Evolutionary conservation across 1,140 invertebrate species (phyloP).

Genomic region (Calephelis nemesis): DNA sequence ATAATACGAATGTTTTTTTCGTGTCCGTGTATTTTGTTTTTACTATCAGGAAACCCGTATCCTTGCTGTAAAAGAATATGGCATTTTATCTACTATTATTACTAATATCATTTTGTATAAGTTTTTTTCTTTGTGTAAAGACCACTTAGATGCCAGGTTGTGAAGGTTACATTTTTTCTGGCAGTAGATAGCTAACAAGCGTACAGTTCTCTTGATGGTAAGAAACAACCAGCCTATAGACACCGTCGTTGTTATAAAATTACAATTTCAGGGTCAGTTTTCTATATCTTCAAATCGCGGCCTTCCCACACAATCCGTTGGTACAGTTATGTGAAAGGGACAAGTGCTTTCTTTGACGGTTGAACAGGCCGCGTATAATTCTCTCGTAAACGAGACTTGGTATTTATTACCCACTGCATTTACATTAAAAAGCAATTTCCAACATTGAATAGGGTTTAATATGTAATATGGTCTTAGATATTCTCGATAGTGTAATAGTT

Average conservation of each 20-base stretch:
- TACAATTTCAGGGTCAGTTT: constrained; percentile 38
- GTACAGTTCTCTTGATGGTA: too few species aligned
- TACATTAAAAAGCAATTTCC: constrained; percentile 4
- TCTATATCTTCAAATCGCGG: constrained; percentile 44
- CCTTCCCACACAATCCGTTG: constrained; percentile 60
- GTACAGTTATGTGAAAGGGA: constrained; percentile 42
- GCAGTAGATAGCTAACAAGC: too few species aligned
- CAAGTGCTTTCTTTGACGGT: constrained; percentile 32
- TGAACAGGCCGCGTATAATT: constrained; percentile 25
- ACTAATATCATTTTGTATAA: too few species aligned
- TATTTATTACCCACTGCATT: constrained; percentile 12
- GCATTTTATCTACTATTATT: too few species aligned
- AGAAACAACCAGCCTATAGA: too few species aligned
- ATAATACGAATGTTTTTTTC: too few species aligned
- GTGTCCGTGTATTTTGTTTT: too few species aligned
- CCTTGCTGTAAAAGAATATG: too few species aligned
- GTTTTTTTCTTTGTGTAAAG: too few species aligned
- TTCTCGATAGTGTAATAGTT: not conserved
- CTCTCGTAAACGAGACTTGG: constrained; percentile 15
- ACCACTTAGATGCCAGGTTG: too few species aligned
- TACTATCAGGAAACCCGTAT: too few species aligned
- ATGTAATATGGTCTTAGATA: not conserved
- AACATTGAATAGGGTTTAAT: not conserved
- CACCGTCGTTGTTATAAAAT: not conserved
- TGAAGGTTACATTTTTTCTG: too few species aligned